Evolutionary conservation across 2,888 invertebrate genomes (phyloP).

Genomic region (Oscheius myriophilus): DNA sequence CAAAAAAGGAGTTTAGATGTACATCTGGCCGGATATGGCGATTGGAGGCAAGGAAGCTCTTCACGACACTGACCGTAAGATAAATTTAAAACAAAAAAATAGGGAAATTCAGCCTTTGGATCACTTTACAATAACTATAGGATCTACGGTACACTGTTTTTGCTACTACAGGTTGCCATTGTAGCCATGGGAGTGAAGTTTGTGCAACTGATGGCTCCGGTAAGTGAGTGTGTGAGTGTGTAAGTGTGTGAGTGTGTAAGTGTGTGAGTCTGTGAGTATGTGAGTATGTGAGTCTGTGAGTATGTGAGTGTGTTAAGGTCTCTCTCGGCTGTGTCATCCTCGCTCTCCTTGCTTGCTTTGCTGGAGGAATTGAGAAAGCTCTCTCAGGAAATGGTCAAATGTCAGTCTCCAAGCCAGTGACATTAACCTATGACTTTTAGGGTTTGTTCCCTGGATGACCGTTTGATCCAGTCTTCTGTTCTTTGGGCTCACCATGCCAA

Average conservation of each 20-base stretch:
- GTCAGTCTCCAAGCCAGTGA: slow-evolving; percentile 74
- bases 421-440: slow-evolving; percentile 74
- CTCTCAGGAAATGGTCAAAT: slow-evolving; percentile 86
- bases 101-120: slow-evolving; percentile 46
- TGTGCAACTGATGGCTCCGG: slow-evolving; percentile 97
- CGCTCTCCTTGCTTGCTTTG: slow-evolving; percentile 93
- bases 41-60: slow-evolving; percentile 66
- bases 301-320: slow-evolving; percentile 71
- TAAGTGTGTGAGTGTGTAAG: not conserved
- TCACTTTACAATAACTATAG: slow-evolving; percentile 95
- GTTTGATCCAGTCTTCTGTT: slow-evolving; percentile 77
- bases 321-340: slow-evolving; percentile 94
- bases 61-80: slow-evolving; percentile 53
- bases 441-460: slow-evolving; percentile 90
- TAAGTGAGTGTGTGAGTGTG: slow-evolving; percentile 71
- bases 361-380: slow-evolving; percentile 84
- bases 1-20: slow-evolving; percentile 52
- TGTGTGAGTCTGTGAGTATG: not conserved
- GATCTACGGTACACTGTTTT: slow-evolving; percentile 89
- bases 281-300: not conserved
- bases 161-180: slow-evolving; percentile 87
- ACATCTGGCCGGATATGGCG: slow-evolving; percentile 64
- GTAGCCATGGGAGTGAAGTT: slow-evolving; percentile 93
- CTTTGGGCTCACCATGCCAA: slow-evolving; percentile 36
- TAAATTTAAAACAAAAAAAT: not conserved